These are phyloP conservation scores for Carcharodon carcharias DNA, from an alignment of 2,797 vertebrate genomes.

Conservation along the genomic window DNA sequence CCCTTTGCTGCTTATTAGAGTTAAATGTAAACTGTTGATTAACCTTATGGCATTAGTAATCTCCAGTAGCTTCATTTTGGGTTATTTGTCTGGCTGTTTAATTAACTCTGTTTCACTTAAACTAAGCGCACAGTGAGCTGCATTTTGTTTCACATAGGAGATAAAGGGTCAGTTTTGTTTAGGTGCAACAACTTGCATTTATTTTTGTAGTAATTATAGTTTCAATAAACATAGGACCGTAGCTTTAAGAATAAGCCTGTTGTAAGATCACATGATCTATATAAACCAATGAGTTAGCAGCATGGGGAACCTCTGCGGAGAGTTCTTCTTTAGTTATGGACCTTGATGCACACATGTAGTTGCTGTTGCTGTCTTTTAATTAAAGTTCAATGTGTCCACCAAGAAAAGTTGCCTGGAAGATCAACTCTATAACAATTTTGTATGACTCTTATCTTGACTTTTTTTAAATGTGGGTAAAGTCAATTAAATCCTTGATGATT, in stretches of 20 bases:
- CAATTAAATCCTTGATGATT: neutral
- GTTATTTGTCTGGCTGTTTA: neutral
- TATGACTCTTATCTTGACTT: neutral
- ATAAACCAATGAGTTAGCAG: too few relatives aligned
- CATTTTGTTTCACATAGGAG: neutral
- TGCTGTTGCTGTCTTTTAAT: too few relatives aligned
- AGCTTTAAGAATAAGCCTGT: too few relatives aligned
- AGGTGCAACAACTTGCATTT: neutral
- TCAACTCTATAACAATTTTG: too few relatives aligned
- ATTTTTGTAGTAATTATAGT: neutral
- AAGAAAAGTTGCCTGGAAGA: too few relatives aligned
- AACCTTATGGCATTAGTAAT: neutral
- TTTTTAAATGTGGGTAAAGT: neutral
- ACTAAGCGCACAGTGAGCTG: neutral
- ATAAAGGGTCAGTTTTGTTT: neutral
- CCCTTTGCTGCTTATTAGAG: neutral
- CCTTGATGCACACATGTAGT: too few relatives aligned
- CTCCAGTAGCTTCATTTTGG: neutral
- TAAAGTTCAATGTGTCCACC: too few relatives aligned
- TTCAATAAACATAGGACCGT: too few relatives aligned
- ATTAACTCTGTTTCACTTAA: neutral
- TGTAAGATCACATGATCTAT: too few relatives aligned
- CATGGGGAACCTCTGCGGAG: too few relatives aligned
- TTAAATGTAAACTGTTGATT: neutral
- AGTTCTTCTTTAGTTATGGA: too few relatives aligned